phyloP scores from a whole-genome alignment of 2,797 vertebrate species.

The Platalea minor region DNA sequence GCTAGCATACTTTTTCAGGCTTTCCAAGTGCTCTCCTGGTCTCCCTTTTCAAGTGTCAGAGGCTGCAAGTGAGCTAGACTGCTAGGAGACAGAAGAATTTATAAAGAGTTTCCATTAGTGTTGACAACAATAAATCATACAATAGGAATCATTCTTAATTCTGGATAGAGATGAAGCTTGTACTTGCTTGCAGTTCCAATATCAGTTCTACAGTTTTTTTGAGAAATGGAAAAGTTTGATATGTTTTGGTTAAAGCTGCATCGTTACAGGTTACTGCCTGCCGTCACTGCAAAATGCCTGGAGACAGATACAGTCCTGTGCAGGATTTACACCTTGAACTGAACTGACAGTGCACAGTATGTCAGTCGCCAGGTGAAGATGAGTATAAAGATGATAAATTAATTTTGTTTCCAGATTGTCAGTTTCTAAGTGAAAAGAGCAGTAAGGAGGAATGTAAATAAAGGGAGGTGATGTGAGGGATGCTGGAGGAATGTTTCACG shows the following conservation, averaged over 20 bases:
- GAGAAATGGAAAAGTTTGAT: not conserved
- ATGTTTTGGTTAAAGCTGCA: not conserved
- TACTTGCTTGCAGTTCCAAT: not conserved
- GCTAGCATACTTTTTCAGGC: not conserved
- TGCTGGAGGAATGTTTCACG: not conserved
- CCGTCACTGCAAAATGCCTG: not conserved
- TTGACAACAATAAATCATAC: not conserved
- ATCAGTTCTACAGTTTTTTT: not conserved
- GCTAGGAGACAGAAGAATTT: not conserved
- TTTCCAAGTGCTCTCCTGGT: not conserved
- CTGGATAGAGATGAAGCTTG: not conserved
- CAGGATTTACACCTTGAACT: not conserved
- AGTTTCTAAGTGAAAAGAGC: not conserved
- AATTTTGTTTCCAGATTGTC: not conserved
- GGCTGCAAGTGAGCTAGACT: not conserved
- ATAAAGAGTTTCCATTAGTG: not conserved
- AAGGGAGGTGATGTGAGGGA: not conserved
- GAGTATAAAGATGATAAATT: not conserved
- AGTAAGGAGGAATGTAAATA: not conserved
- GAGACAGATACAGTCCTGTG: not conserved
- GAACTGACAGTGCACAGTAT: not conserved
- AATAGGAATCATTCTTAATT: not conserved
- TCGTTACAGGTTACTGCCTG: not conserved
- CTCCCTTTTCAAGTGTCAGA: not conserved
- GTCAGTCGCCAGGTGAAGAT: not conserved